Percentiles rank a stretch among this genome's conserved stretches.
phyloP scores from a whole-genome alignment of 2,113 vertebrate species.

The Aptenodytes patagonicus region DNA sequence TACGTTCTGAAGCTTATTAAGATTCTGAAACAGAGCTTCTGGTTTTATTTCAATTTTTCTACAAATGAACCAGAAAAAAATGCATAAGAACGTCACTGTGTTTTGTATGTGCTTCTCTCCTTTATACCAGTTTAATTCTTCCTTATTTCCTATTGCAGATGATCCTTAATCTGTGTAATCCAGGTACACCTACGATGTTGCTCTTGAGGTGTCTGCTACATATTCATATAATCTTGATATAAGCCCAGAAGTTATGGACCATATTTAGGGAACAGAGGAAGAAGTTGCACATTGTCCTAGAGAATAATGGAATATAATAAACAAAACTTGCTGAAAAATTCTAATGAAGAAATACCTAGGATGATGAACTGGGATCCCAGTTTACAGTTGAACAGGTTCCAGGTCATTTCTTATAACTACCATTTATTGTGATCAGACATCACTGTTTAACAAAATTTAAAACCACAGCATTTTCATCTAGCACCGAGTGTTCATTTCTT shows the following conservation, averaged over 20 bases:
- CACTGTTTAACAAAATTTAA: not conserved
- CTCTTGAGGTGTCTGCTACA: not conserved
- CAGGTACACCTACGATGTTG: not conserved
- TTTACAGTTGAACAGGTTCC: not conserved
- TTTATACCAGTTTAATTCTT: not conserved
- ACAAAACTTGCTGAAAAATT: not conserved
- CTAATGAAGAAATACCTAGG: not conserved
- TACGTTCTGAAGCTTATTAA: not conserved
- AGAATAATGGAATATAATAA: not conserved
- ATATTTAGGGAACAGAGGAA: not conserved
- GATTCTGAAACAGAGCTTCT: not conserved
- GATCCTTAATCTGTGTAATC: not conserved
- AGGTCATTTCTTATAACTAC: not conserved
- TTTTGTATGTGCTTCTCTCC: not conserved
- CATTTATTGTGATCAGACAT: not conserved
- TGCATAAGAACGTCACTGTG: rapidly evolving
- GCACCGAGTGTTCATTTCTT: not conserved
- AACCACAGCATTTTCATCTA: not conserved
- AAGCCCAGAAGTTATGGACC: not conserved
- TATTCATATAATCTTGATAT: not conserved
- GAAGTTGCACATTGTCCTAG: not conserved
- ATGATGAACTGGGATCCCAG: not conserved
- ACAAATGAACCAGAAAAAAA: not conserved
- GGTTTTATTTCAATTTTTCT: not conserved
- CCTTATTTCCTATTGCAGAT: not conserved